A percentile compares a stretch with the other conserved stretches of the same genome.
Evolutionary conservation across 2,113 vertebrate genomes (phyloP).

Genomic region (Equus quagga): DNA sequence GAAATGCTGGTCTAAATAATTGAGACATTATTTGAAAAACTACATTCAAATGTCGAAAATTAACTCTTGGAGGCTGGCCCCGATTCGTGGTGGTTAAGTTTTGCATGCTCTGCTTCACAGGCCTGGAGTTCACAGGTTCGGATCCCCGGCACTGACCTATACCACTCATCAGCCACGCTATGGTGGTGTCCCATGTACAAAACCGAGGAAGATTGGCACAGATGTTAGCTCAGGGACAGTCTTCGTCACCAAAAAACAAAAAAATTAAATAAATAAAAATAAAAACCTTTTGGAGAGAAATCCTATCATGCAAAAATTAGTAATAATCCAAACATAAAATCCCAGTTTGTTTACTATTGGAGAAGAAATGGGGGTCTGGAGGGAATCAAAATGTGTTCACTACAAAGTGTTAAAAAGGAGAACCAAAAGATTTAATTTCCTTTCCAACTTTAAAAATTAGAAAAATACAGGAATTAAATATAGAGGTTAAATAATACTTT

Average conservation of each 20-base stretch:
- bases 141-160: no score
- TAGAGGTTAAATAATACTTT: neutral
- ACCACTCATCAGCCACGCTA: no score
- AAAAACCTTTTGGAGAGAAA: conserved; percentile 21
- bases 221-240: no score
- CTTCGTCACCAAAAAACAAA: neutral
- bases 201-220: no score
- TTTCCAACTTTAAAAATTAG: neutral
- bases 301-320: neutral
- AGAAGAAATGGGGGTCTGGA: neutral
- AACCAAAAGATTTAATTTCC: neutral
- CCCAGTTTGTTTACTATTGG: neutral
- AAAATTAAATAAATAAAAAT: no score
- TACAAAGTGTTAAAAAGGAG: neutral
- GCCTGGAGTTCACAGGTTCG: no score
- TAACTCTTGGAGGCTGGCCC: neutral
- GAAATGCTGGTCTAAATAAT: conserved; percentile 29
- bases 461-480: neutral
- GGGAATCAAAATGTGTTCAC: neutral
- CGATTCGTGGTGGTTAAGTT: no score
- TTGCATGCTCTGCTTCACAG: no score
- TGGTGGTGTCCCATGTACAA: no score
- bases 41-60: conserved; percentile 2
- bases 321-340: neutral
- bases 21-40: conserved; percentile 1